A percentile compares a stretch with the other conserved stretches of the same genome.
Evolutionary conservation across 2,113 vertebrate species (phyloP).

Genomic region (Eretmochelys imbricata): DNA sequence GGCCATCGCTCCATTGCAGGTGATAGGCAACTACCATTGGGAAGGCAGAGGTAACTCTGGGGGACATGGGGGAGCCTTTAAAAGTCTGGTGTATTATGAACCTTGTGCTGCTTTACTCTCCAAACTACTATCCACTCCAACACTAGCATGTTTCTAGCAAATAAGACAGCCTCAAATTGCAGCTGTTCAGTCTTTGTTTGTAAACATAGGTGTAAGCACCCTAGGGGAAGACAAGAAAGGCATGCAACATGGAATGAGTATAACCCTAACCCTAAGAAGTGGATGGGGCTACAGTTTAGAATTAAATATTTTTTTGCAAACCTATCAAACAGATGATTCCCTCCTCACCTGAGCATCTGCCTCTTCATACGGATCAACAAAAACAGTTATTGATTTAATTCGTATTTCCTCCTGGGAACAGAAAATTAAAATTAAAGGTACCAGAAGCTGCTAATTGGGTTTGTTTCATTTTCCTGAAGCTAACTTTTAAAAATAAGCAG

Average conservation of each 20-base stretch:
- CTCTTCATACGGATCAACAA: conserved; percentile 97
- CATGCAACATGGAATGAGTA: background rate
- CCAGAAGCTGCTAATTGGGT: background rate
- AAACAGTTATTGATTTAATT: conserved; percentile 86
- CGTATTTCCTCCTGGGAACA: conserved; percentile 89
- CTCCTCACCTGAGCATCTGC: conserved; percentile 90
- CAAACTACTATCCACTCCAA: background rate
- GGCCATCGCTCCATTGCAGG: background rate
- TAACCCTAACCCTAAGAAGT: too few relatives aligned
- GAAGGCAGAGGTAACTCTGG: background rate
- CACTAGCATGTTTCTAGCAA: fast-evolving
- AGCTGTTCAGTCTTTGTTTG: conserved; percentile 1
- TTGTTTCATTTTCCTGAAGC: background rate
- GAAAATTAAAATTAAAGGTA: background rate
- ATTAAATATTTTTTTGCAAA: background rate
- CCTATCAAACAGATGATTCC: background rate
- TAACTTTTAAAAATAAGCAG: background rate
- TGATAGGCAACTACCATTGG: too few relatives aligned
- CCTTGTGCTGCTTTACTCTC: background rate
- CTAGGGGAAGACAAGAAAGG: fast-evolving
- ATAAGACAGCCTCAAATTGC: background rate
- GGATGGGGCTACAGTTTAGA: background rate
- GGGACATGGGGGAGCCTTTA: background rate
- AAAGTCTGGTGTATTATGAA: background rate
- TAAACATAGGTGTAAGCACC: background rate